A percentile compares a stretch with the other conserved stretches of the same genome.
Conservation (phyloP, 2,888 invertebrate species). For the Cataglyphis albicans region DNA sequence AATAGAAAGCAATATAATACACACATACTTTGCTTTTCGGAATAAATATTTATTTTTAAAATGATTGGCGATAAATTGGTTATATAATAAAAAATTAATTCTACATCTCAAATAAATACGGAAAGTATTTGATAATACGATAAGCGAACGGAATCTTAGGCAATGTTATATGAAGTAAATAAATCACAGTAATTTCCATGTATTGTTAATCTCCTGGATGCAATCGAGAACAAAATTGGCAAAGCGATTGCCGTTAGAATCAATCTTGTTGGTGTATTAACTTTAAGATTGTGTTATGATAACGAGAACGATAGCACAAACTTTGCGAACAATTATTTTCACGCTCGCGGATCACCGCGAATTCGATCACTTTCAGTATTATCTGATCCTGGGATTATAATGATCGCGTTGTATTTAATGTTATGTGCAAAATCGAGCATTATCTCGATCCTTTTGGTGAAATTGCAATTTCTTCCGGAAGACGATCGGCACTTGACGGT, state of each 20-base stretch:
- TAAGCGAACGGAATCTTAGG: not conserved
- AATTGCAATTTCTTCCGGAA: slow-evolving; percentile 59
- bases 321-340: slow-evolving; percentile 34
- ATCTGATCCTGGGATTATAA: slow-evolving; percentile 52
- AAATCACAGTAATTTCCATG: slow-evolving; percentile 41
- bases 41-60: not conserved
- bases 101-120: not conserved
- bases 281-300: slow-evolving; percentile 46
- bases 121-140: not conserved
- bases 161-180: slow-evolving; percentile 18
- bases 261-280: slow-evolving; percentile 36
- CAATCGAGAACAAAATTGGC: slow-evolving; percentile 21
- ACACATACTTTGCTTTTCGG: not conserved
- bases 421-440: slow-evolving; percentile 36
- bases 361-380: slow-evolving; percentile 10
- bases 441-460: slow-evolving; percentile 64
- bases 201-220: slow-evolving; percentile 9
- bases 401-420: slow-evolving; percentile 55
- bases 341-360: slow-evolving; percentile 20
- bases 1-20: not conserved
- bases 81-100: slow-evolving; percentile 22
- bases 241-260: slow-evolving; percentile 42
- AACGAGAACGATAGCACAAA: slow-evolving; percentile 39
- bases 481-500: slow-evolving; percentile 30
- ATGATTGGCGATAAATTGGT: slow-evolving; percentile 3